These are phyloP conservation scores for Lithobates pipiens DNA, from an alignment of 2,797 vertebrate species.

Conservation along the genomic window DNA sequence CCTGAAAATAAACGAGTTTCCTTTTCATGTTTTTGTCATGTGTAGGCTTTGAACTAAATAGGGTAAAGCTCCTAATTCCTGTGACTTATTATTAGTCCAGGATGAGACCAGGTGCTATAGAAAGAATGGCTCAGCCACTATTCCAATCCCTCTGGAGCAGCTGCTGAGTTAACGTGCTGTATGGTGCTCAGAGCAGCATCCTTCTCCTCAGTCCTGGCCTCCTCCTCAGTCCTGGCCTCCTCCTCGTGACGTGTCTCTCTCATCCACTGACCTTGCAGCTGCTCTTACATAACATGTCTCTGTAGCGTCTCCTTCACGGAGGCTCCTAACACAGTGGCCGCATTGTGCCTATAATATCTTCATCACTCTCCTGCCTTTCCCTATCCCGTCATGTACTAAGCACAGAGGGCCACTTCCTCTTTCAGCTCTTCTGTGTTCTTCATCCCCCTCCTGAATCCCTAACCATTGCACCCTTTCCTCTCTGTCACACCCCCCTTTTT, in stretches of 20 bases:
- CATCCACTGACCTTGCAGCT: constrained; percentile 14
- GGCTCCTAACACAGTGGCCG: background rate
- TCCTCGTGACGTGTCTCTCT: background rate
- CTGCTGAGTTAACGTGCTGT: background rate
- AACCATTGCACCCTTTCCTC: background rate
- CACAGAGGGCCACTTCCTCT: background rate
- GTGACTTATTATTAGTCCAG: background rate
- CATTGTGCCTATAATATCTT: background rate
- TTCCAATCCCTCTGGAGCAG: constrained; percentile 12
- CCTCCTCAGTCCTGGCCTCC: background rate
- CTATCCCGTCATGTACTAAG: background rate
- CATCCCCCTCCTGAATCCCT: background rate
- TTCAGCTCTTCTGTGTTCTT: background rate
- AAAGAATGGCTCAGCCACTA: background rate
- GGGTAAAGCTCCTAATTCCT: background rate
- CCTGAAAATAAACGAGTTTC: no score
- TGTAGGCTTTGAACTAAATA: no score
- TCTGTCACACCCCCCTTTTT: background rate
- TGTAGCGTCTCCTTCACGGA: background rate
- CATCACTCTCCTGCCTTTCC: background rate
- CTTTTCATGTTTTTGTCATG: no score
- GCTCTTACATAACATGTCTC: constrained; percentile 34
- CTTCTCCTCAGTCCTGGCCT: background rate
- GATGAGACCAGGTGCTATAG: background rate
- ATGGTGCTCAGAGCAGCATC: background rate